Evolutionary conservation across 2,888 invertebrate species (phyloP), one percentile per base, ranked within the genome.

Genomic region (Drosophila niveifrons): DNA sequence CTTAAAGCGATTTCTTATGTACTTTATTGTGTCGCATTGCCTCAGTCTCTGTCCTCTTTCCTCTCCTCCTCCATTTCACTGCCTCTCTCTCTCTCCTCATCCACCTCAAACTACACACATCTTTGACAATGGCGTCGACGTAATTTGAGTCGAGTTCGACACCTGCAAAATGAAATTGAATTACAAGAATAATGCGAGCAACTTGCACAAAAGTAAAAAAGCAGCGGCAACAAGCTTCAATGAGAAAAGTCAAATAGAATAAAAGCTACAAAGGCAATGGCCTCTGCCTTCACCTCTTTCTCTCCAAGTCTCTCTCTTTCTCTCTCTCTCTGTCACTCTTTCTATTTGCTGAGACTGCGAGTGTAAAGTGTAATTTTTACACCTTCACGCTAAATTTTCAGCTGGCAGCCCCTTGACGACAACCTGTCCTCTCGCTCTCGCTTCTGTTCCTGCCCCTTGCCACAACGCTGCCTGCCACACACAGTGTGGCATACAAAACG

Each of bases 301-400:
- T 3, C 11, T 3, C 53, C 29, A 34, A n/a, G n/a, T 29, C 46
- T 15, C 13, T n/a, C 18, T 28, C 18, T 29, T 34, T 10, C 48
- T 7, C 29, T n/a, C 31, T 3, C 9, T 13, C 39, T n/a, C 23
- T 46, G 11, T 15, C 18, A 6, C 53, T 36, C 36, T 59, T 43
- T 51, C 69, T 66, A 8, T 66, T 69, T 57, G 57, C 44, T 34
- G 46, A 62, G 39, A 11, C 55, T 34, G 53, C 28, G 69, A 66
- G 67, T 67, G 75, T 64, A 68, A 88, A 86, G 75, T 88, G 83
- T 83, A 88, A 83, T 88, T 83, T 86, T 83, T 75, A 86, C 83
- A 88, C 88, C 88, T 83, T 83, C 68, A 82, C 82, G 82, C 72
- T 65, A 76, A 70, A 75, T 79, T 72, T 72, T 79, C 68, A 64